Base-by-base conservation (phyloP, 2,797 vertebrate genomes). In the Scleropages formosus region DNA sequence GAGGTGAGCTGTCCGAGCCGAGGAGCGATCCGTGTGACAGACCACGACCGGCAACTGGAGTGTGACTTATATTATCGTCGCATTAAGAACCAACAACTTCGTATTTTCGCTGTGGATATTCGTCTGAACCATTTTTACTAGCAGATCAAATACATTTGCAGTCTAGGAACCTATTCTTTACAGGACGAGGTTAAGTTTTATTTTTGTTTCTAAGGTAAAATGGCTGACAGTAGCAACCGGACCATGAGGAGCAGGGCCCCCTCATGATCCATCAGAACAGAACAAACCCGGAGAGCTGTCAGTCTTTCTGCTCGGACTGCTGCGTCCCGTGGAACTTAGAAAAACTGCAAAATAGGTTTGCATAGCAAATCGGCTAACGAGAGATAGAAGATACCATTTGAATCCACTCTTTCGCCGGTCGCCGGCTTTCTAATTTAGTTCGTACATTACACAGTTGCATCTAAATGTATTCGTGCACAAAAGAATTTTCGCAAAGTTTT, bases 221-320 rank as follows among this genome's bases (percentile, higher is more conserved):
- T 82, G 83, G 83, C 83, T 84, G 81, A 84, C 83, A 53, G 49
- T 78, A 79, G 75, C 66, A 75, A 78, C 66, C 51, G 74, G 73
- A 39, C 78, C 79, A 68, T 77, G 72, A 79, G 65, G 13, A 44
- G 51, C 58, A 18, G 18, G 31, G 31, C 16, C n/a, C 58, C 39
- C 13, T 31, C 27, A 27, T 59, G 20, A 31, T 39, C 11, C 56
- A 18, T 72, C 12, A 39, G 8, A 71, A 27, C 12, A 39, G 8
- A 71, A 27, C n/a, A 24, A 8, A 49, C 15, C 77, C 66, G 51
- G 62, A 61, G 20, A 59, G 62, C 65, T 58, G 44, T 63, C n/a
- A n/a, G 20, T 49, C 46, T 39, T 60, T 59, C 31, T 44, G 31
- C 31, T 39, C 31, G 31, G 31, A 39, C 31, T 39, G 31, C 31